Percentiles rank a stretch among this genome's conserved stretches.
phyloP scores from a whole-genome alignment of 53 echinoderm and acorn worm species.

The Zoroaster sp. region DNA sequence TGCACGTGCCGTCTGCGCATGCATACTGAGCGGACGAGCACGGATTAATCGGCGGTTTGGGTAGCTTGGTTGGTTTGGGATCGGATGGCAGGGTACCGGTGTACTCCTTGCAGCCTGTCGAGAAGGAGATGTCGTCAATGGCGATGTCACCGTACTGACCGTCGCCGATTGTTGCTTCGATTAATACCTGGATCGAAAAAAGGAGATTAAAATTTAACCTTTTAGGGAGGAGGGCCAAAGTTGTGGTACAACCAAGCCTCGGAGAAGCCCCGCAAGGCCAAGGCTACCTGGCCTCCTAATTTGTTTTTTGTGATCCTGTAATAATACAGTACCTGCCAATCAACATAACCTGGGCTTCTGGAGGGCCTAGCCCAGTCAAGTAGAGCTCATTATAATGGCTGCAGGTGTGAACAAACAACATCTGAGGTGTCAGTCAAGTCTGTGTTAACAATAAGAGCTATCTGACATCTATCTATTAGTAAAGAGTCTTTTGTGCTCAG shows the following conservation, averaged over 20 bases:
- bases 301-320: not conserved
- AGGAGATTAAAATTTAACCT: not conserved
- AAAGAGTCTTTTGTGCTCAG: too few species aligned
- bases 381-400: too few species aligned
- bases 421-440: too few species aligned
- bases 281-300: not conserved
- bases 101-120: constrained; percentile 51
- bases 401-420: not conserved
- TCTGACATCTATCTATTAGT: too few species aligned
- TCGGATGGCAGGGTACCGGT: constrained; percentile 50
- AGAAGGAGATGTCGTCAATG: constrained; percentile 82
- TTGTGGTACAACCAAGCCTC: too few species aligned
- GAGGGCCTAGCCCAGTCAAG: too few species aligned
- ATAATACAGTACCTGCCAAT: too few species aligned
- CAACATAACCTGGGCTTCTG: too few species aligned
- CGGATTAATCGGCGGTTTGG: constrained; percentile 33
- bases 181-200: constrained; percentile 65
- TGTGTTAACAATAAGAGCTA: too few species aligned
- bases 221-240: too few species aligned
- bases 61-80: constrained; percentile 46
- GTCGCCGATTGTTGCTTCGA: constrained; percentile 75
- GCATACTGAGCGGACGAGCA: constrained; percentile 52
- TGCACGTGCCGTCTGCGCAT: constrained; percentile 68
- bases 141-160: constrained; percentile 79
- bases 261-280: not conserved